Percentiles rank a stretch among this genome's conserved stretches.
Conservation (phyloP, 1,140 invertebrate genomes). For the Bombus affinis region DNA sequence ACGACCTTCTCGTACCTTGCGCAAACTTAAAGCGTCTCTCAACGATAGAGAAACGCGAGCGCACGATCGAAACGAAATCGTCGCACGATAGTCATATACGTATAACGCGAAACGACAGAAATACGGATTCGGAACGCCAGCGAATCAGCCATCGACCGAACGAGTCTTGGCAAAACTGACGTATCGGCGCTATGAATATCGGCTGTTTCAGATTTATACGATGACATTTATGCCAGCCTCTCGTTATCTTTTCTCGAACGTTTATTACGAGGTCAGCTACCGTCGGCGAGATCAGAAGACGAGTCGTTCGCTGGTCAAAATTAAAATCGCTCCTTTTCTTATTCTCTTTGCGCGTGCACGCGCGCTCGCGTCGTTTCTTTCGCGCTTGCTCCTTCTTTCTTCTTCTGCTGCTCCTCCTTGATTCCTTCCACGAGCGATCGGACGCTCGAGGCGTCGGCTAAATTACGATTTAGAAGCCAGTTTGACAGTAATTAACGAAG, state of each 20-base stretch:
- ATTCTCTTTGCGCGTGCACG: too few relatives aligned
- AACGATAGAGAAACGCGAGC: too few relatives aligned
- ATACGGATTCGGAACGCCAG: not conserved
- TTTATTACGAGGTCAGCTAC: slow-evolving; percentile 61
- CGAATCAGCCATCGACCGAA: not conserved
- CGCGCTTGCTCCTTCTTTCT: not conserved
- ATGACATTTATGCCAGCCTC: slow-evolving; percentile 30
- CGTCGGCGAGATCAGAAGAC: slow-evolving; percentile 68
- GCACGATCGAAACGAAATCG: too few relatives aligned
- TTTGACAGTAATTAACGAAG: slow-evolving; percentile 71
- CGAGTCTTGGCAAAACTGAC: not conserved
- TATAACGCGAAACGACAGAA: not conserved
- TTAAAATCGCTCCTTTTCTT: slow-evolving; percentile 57
- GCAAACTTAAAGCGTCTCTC: too few relatives aligned
- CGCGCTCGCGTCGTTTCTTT: not conserved
- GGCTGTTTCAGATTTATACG: slow-evolving; percentile 54
- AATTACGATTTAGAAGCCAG: slow-evolving; percentile 66
- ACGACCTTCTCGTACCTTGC: too few relatives aligned
- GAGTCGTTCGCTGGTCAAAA: slow-evolving; percentile 58
- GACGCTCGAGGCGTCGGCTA: slow-evolving; percentile 49
- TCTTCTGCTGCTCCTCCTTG: not conserved
- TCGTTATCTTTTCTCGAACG: slow-evolving; percentile 61
- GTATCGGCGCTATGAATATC: not conserved
- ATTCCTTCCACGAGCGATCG: not conserved
- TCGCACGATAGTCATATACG: too few relatives aligned